Conservation (phyloP, 2,113 vertebrate species). For the Mus musculus region GRCm39 chrX:44510001-44510500, state of each 20-base stretch:
- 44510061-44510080: neutral
- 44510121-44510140: neutral
- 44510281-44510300: neutral
- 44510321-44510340: too few relatives aligned
- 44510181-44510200: neutral
- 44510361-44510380: too few relatives aligned
- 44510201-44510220: neutral
- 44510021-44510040: conserved; percentile 3
- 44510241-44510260: neutral
- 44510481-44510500: too few relatives aligned
- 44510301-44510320: too few relatives aligned
- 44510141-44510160: neutral
- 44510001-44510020: neutral
- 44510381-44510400: too few relatives aligned
- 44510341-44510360: too few relatives aligned
- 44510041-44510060: neutral
- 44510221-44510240: neutral
- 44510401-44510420: too few relatives aligned
- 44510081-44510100: neutral
- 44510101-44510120: neutral
- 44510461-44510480: too few relatives aligned
- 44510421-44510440: too few relatives aligned
- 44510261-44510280: neutral
- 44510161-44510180: neutral
- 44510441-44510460: too few relatives aligned